Evolutionary conservation across 2,113 vertebrate genomes (phyloP).

Genomic region (Pipa parva): DNA sequence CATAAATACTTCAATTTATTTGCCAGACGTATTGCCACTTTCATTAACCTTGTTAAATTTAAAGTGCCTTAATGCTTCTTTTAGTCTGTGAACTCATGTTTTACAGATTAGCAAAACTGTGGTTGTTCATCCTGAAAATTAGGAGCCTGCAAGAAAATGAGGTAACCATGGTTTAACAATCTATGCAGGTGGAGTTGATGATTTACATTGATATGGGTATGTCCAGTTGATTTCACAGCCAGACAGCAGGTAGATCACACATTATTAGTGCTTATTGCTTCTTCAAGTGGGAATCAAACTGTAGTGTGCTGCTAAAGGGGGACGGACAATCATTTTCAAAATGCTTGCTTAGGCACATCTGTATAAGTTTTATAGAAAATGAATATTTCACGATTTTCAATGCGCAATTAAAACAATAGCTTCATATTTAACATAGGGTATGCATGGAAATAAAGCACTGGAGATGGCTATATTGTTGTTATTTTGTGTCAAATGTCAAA

Average conservation of each 20-base stretch:
- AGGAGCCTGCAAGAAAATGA: slow-evolving; percentile 37
- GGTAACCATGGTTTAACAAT: slow-evolving; percentile 36
- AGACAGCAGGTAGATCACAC: slow-evolving; percentile 8
- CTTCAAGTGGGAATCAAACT: slow-evolving; percentile 16
- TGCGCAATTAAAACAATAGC: no score
- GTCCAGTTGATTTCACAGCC: slow-evolving; percentile 15
- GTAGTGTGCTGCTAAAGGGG: slow-evolving; percentile 16
- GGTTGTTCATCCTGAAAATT: slow-evolving; percentile 44
- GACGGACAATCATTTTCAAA: no score
- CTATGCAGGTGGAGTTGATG: slow-evolving; percentile 27
- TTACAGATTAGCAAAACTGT: slow-evolving; percentile 41
- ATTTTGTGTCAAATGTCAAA: no score
- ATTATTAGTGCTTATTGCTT: slow-evolving; percentile 6
- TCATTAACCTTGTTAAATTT: slow-evolving; percentile 38
- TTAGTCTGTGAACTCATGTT: slow-evolving; percentile 39
- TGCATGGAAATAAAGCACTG: no score
- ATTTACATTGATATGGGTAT: slow-evolving; percentile 23
- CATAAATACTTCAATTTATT: slow-evolving; percentile 37
- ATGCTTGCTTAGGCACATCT: no score
- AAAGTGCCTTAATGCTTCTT: slow-evolving; percentile 38
- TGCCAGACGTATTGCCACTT: slow-evolving; percentile 35
- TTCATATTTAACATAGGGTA: no score
- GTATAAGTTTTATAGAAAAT: no score
- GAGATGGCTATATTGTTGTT: no score
- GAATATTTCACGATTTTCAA: no score